These are phyloP conservation scores for Pecten maximus DNA, from an alignment of 2,888 invertebrate species.

Conservation along the genomic window DNA sequence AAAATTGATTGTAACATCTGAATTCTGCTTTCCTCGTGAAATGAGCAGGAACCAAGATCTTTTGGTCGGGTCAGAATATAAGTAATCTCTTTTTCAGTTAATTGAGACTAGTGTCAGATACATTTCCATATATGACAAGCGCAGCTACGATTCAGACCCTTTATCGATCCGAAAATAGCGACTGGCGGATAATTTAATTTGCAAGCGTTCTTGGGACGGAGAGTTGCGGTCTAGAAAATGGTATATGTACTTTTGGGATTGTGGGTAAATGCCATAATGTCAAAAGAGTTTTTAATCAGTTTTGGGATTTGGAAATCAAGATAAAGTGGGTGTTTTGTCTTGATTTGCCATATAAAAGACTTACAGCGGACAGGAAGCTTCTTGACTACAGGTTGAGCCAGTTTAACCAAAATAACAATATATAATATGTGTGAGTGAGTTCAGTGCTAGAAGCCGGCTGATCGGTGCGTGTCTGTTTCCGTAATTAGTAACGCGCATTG, in stretches of 20 bases:
- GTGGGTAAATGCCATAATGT: not conserved
- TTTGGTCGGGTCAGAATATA: not conserved
- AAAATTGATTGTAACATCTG: not conserved
- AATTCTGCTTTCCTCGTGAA: not conserved
- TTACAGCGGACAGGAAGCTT: not conserved
- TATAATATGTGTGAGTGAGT: not conserved
- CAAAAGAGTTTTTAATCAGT: not conserved
- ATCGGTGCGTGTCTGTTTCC: not conserved
- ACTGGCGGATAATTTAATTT: not conserved
- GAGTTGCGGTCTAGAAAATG: not conserved
- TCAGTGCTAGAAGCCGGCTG: not conserved
- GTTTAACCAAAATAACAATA: not conserved
- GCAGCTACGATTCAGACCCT: not conserved
- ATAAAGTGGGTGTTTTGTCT: not conserved
- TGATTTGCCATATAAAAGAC: not conserved
- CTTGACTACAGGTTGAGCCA: not conserved
- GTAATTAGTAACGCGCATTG: not conserved
- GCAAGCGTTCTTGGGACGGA: not conserved
- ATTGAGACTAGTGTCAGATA: not conserved
- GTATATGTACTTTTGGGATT: not conserved
- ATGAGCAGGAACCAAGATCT: not conserved
- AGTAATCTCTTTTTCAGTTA: constrained; percentile 6
- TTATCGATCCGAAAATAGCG: not conserved
- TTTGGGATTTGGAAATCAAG: not conserved
- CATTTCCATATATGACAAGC: constrained; percentile 7